These are phyloP conservation scores for Trypoxylus dichotomus DNA, from an alignment of 1,140 invertebrate genomes.

Conservation along the genomic window DNA sequence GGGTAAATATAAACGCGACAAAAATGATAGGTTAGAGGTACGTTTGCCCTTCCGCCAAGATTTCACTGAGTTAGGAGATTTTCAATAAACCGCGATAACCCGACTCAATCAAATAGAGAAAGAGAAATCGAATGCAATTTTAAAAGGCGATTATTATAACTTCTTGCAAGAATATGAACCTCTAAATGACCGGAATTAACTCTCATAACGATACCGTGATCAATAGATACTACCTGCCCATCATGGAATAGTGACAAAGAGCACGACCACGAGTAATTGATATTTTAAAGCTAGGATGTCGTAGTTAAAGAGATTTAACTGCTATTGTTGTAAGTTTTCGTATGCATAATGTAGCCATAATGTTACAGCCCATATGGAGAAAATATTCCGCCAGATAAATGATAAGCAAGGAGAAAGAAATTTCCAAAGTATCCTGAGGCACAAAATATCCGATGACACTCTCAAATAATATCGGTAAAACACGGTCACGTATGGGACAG, in stretches of 20 bases:
- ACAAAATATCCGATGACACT: constrained; percentile 28
- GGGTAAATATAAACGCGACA: background rate
- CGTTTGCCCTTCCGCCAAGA: constrained; percentile 19
- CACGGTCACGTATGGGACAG: constrained; percentile 45
- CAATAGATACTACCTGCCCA: constrained; percentile 4
- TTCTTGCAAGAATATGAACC: constrained; percentile 17
- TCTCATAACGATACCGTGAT: background rate
- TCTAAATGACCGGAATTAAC: constrained; percentile 16
- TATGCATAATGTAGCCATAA: constrained; percentile 43
- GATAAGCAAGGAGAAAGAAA: constrained; percentile 39
- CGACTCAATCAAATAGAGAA: background rate
- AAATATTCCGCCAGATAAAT: constrained; percentile 51
- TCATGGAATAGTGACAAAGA: constrained; percentile 25
- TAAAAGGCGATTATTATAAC: background rate
- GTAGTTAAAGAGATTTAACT: constrained; percentile 49
- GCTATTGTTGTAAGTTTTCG: constrained; percentile 52
- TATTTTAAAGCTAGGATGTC: constrained; percentile 46
- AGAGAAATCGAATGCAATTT: background rate
- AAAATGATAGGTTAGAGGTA: constrained; percentile 37
- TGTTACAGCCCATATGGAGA: constrained; percentile 50
- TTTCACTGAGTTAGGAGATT: background rate
- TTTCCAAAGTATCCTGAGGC: constrained; percentile 50
- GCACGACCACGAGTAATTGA: constrained; percentile 51
- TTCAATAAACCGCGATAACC: background rate
- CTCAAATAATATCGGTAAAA: background rate